Conservation (phyloP, 1,140 invertebrate genomes). For the Stegodyphus mimosarum region DNA sequence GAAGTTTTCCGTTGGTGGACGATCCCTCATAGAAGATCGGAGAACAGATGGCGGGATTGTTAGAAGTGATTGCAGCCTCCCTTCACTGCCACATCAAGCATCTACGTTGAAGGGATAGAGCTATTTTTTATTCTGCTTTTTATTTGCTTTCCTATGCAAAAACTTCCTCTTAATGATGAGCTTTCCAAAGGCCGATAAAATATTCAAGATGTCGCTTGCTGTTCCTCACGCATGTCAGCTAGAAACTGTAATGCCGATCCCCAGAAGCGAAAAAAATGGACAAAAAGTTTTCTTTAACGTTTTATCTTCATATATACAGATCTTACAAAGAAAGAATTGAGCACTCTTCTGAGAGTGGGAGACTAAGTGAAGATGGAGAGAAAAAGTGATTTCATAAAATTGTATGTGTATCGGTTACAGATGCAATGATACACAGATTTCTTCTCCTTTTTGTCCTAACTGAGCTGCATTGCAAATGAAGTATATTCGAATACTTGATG, state of each 20-base stretch:
- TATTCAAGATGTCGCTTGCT: slow-evolving; percentile 47
- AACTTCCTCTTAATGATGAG: slow-evolving; percentile 42
- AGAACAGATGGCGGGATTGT: slow-evolving; percentile 45
- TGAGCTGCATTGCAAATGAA: no score
- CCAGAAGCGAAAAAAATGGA: background rate
- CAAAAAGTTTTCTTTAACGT: background rate
- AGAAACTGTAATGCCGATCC: background rate
- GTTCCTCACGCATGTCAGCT: background rate
- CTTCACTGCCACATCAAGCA: slow-evolving; percentile 37
- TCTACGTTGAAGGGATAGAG: slow-evolving; percentile 25
- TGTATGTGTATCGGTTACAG: no score
- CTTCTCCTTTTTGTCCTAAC: no score
- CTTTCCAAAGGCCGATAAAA: slow-evolving; percentile 45
- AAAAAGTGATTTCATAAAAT: no score
- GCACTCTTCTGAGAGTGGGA: no score
- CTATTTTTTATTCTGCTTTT: slow-evolving; percentile 45
- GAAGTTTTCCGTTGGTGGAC: slow-evolving; percentile 2
- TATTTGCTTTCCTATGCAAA: slow-evolving; percentile 51
- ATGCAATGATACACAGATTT: no score
- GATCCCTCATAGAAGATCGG: slow-evolving; percentile 24
- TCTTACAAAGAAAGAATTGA: no score
- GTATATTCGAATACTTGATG: no score
- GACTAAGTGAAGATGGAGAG: no score
- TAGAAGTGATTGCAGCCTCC: slow-evolving; percentile 35
- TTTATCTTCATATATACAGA: no score